A percentile compares a stretch with the other conserved stretches of the same genome.
These are phyloP conservation scores for Antennarius maculatus DNA, from an alignment of 2,797 vertebrate species.

Conservation along the genomic window DNA sequence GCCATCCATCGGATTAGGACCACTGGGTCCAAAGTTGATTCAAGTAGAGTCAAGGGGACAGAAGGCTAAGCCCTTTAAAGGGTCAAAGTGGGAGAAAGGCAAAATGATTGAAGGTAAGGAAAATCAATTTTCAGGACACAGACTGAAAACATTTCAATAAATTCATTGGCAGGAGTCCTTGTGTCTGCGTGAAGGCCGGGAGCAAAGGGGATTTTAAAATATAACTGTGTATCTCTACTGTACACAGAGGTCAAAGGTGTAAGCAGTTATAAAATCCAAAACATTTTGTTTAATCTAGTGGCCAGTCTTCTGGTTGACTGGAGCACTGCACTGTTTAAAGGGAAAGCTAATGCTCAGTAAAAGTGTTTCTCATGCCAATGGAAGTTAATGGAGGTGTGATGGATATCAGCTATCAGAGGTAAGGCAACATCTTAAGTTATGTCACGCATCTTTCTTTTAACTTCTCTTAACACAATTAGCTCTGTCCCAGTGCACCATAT, in stretches of 20 bases:
- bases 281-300: conserved; percentile 33
- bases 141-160: conserved; percentile 56
- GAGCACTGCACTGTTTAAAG: conserved; percentile 11
- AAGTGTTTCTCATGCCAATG: conserved; percentile 14
- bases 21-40: conserved; percentile 43
- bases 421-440: conserved; percentile 32
- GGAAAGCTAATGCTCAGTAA: conserved; percentile 5
- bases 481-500: too few relatives aligned
- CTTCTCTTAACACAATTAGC: neutral
- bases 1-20: conserved; percentile 59
- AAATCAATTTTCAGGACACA: conserved; percentile 38
- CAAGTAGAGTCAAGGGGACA: conserved; percentile 48
- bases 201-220: conserved; percentile 43
- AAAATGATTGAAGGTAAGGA: conserved; percentile 39
- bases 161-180: conserved; percentile 38
- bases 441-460: neutral
- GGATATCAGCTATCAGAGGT: conserved; percentile 44
- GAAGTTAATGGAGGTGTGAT: conserved; percentile 12
- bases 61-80: conserved; percentile 72
- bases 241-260: conserved; percentile 36
- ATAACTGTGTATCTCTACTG: conserved; percentile 20
- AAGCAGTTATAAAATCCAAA: conserved; percentile 34
- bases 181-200: conserved; percentile 11
- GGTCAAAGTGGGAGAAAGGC: conserved; percentile 37
- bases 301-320: conserved; percentile 13